Evolutionary conservation across 1,140 invertebrate species (phyloP), one percentile per base, ranked within the genome.

Genomic region (Drosophila tropicalis): DNA sequence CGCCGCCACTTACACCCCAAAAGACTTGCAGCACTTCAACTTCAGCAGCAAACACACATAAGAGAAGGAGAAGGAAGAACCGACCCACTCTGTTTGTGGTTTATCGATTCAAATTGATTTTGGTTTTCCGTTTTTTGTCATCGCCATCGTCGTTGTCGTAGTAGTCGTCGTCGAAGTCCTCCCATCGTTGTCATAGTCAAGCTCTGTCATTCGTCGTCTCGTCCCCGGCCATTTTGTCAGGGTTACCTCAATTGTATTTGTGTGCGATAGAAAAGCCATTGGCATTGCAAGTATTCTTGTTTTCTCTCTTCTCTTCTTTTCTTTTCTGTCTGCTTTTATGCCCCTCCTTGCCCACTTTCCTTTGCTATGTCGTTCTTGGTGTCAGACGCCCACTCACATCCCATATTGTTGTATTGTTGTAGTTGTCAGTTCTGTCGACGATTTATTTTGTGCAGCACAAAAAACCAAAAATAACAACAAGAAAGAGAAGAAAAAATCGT

Each of bases 71-170:
- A 9, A 51, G 17, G 17, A 22, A 25, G 61, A 47, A 19, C 1
- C 56, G 57, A 66, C 62, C 77, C 66, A 64, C 78, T 63, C 79
- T 75, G 70, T 81, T 82, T 82, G 80, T 68, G 80, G 80, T 81
- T 81, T 82, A 81, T 82, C 80, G 79, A 82, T 81, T 82, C 80
- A 82, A 82, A 82, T 82, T 82, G 80, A 82, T 82, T 82, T 82
- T 81, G 79, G 67, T 74, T 79, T 76, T 76, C 72, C 65, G 72
- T 51, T 69, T 57, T 72, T 71, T 63, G 36, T 71, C 67, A 64
- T 67, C 66, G 22, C 22, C 22, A n/a, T 60, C 74, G 10, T 56
- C 19, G 19, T 22, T 3, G 22, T 25, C 22, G 22, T 4, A 3
- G 22, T 25, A n/a, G 10, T 56, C 19, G 19, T 22, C 22, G 22